Percentiles rank a stretch among this genome's conserved stretches.
phyloP scores from a whole-genome alignment of 2,888 invertebrate species.

The Eristalis tenax region DNA sequence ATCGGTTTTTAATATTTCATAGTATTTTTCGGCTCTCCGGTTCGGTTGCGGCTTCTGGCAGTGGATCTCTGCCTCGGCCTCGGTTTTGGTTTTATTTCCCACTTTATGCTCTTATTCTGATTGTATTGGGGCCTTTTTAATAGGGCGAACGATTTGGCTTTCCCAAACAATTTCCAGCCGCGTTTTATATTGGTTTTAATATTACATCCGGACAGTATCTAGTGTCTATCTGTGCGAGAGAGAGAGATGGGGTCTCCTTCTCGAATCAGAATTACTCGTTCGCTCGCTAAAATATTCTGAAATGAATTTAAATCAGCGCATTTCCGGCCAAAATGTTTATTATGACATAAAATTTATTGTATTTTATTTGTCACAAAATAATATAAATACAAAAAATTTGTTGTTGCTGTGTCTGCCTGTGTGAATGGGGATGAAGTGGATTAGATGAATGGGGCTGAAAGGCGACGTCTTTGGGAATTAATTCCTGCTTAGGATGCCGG shows the following conservation, averaged over 20 bases:
- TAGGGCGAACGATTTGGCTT: slow-evolving; percentile 22
- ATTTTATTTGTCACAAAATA: slow-evolving; percentile 35
- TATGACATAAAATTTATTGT: slow-evolving; percentile 25
- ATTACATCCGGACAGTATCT: slow-evolving; percentile 13
- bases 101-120: slow-evolving; percentile 23
- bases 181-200: slow-evolving; percentile 34
- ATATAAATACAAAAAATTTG: slow-evolving; percentile 2
- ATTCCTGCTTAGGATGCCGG: neutral
- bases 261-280: slow-evolving; percentile 11
- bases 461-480: neutral
- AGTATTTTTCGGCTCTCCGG: slow-evolving; percentile 15
- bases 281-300: slow-evolving; percentile 30
- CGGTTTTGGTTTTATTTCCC: slow-evolving; percentile 11
- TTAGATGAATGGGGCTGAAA: neutral
- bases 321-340: slow-evolving; percentile 14
- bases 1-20: slow-evolving; percentile 61
- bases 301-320: slow-evolving; percentile 30
- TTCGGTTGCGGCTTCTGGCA: neutral
- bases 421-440: neutral
- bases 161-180: slow-evolving; percentile 23
- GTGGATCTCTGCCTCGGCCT: neutral
- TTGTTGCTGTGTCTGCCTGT: neutral
- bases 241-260: neutral
- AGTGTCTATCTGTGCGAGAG: too few relatives aligned
- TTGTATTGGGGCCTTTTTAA: slow-evolving; percentile 23